Conservation (phyloP, 2,797 vertebrate species). For the Squalus acanthias region DNA sequence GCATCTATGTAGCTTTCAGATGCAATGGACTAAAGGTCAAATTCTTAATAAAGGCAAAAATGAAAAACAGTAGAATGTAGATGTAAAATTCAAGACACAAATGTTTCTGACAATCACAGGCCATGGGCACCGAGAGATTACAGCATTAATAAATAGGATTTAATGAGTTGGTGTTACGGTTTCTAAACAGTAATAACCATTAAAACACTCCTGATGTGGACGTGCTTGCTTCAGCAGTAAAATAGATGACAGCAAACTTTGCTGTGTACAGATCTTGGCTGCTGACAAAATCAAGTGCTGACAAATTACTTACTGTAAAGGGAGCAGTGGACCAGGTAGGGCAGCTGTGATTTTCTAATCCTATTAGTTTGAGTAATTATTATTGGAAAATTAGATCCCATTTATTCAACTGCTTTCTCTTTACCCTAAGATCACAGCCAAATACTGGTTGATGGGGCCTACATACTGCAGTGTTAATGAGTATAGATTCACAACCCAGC, state of each 20-base stretch:
- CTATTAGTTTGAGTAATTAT: background rate
- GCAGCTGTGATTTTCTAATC: background rate
- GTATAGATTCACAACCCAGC: background rate
- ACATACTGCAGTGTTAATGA: background rate
- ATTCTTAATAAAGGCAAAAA: background rate
- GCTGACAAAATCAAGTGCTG: background rate
- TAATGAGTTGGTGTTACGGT: background rate
- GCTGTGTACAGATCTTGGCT: background rate
- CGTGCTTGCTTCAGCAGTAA: background rate
- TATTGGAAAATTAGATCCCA: background rate
- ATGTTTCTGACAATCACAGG: background rate
- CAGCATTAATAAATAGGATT: background rate
- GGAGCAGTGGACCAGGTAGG: background rate
- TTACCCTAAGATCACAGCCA: background rate
- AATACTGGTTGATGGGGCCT: background rate
- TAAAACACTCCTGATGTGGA: background rate
- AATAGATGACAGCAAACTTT: background rate
- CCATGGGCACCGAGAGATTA: background rate
- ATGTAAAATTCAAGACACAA: background rate
- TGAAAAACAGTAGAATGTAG: background rate
- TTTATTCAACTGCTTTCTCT: background rate
- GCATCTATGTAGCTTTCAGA: background rate
- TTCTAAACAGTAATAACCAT: background rate
- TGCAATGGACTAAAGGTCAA: background rate
- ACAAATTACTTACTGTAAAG: slow-evolving; percentile 4